Base-by-base conservation (phyloP, 2,797 vertebrate genomes). In the Pangasius sanitwongsei region DNA sequence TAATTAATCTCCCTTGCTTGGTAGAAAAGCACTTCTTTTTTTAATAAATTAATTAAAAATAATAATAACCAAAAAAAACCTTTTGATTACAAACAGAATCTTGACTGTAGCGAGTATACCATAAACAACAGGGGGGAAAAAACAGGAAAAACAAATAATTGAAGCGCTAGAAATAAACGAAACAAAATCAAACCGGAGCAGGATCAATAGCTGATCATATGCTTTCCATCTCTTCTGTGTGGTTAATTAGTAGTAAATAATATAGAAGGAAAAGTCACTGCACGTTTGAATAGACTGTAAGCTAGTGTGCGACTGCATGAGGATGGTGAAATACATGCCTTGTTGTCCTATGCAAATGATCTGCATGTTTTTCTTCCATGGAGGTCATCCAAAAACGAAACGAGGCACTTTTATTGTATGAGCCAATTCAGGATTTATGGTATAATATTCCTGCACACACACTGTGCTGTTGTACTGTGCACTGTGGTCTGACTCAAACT, bases 321-420 rank as follows among this genome's bases (percentile, higher is more conserved):
- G 74, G 15, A 37, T 37, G 18, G 20, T 67, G 31, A 80, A 83
- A 65, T 63, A 16, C 44, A 83, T n/a, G 8, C 41, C 63, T 34
- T 13, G 37, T 50, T 50, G 63, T 84, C 63, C 41, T 67, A 69
- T 84, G 63, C 61, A 53, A 67, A 83, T 67, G 61, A 67, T n/a
- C 16, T 65, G 61, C 41, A 20, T 31, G 28, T 31, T 84, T 34
- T 84, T 67, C 9, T 31, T 48, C 61, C 41, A 50, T 83, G 37
- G 41, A 84, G 83, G 63, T 69, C 63, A 84, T 84, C 61, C 83
- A 67, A 67, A 48, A 84, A 84, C 48, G 82, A 84, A 84, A 65
- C 0, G 28, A 65, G 59, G 15, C 41, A 20, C 61, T 48, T 50
- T 84, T 84, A 50, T 31, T 50, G 41, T 48, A 84, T 7, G 28